A percentile compares a stretch with the other conserved stretches of the same genome.
phyloP scores from a whole-genome alignment of 30 jellyfish, hydroid and myxozoan genomes.

The Pelagia noctiluca region DNA sequence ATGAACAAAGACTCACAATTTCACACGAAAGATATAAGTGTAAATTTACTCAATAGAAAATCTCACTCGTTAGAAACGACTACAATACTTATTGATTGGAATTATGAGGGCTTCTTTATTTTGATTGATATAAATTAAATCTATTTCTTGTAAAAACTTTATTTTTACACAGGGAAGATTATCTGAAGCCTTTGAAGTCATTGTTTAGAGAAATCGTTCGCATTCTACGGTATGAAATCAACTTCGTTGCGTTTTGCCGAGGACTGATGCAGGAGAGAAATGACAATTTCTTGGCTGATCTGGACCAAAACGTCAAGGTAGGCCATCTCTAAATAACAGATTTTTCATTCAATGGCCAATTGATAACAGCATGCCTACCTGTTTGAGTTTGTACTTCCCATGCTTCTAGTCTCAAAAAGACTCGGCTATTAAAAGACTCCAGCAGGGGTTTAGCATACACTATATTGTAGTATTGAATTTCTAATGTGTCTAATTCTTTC shows the following conservation, averaged over 20 bases:
- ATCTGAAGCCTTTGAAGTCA: constrained; percentile 83
- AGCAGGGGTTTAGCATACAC: too few species aligned
- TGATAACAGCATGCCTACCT: background rate
- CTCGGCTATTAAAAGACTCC: too few species aligned
- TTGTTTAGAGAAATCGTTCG: constrained; percentile 88
- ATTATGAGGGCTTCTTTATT: too few species aligned
- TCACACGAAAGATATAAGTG: too few species aligned
- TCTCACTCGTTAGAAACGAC: too few species aligned
- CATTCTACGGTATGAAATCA: constrained; percentile 79
- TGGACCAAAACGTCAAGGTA: constrained; percentile 80
- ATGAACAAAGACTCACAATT: too few species aligned
- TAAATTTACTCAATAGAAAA: too few species aligned
- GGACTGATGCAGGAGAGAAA: constrained; percentile 91
- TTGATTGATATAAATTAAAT: background rate
- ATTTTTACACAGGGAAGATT: constrained; percentile 78
- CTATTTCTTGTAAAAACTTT: constrained; percentile 10
- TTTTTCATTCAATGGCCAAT: background rate
- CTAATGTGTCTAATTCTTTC: too few species aligned
- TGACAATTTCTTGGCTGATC: constrained; percentile 62
- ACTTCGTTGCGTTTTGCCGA: constrained; percentile 86
- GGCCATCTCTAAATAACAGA: background rate
- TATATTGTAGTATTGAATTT: too few species aligned
- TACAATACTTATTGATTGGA: too few species aligned
- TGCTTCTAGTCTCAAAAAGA: too few species aligned
- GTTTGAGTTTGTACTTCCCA: background rate